Evolutionary conservation across 2,797 vertebrate species (phyloP).

Genomic region (Naso thynnoides): DNA sequence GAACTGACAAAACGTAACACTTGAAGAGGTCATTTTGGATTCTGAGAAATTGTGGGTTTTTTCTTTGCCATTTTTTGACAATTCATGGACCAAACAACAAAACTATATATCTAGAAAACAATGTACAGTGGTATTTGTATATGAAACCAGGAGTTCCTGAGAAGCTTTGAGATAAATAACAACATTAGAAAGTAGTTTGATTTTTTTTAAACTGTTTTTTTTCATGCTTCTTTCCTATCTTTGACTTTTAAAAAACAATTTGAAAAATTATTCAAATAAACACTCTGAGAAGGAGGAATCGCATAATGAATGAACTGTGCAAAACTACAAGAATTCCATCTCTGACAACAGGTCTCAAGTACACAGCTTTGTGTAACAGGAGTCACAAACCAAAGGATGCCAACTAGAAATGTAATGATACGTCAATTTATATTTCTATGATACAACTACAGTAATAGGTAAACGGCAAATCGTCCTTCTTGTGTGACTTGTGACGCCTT

Average conservation of each 20-base stretch:
- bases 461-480: no score
- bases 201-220: no score
- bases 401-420: no score
- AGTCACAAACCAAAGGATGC: no score
- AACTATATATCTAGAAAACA: background rate
- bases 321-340: background rate
- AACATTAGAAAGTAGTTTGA: background rate
- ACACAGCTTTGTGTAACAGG: background rate
- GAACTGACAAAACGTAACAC: background rate
- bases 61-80: background rate
- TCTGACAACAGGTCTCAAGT: background rate
- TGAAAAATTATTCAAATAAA: no score
- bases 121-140: background rate
- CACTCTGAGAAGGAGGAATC: no score
- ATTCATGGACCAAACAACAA: background rate
- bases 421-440: no score
- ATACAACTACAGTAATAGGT: no score
- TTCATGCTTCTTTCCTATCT: no score
- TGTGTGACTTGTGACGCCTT: no score
- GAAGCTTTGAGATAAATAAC: background rate
- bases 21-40: background rate
- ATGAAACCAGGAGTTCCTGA: background rate
- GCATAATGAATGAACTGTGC: background rate
- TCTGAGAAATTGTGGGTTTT: background rate
- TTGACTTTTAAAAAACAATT: no score